These are phyloP conservation scores for Rotaria socialis DNA, from an alignment of 2,888 invertebrate species.

Conservation along the genomic window DNA sequence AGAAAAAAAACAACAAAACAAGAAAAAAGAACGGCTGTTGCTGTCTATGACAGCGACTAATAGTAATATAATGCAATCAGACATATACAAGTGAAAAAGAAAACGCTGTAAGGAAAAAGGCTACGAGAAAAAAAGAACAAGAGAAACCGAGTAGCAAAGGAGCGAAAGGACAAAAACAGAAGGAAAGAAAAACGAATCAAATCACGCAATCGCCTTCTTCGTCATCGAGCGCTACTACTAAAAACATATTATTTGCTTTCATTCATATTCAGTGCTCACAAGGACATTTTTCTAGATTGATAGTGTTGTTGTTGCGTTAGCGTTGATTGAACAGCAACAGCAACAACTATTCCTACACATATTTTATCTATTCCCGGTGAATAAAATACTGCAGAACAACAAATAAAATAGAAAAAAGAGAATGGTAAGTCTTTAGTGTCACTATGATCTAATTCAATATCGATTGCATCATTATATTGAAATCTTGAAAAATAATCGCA, in stretches of 20 bases:
- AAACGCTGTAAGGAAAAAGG: neutral
- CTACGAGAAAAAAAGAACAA: neutral
- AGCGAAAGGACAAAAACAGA: neutral
- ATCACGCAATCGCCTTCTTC: slow-evolving; percentile 8
- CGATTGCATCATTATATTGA: too few relatives aligned
- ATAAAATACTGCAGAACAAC: neutral
- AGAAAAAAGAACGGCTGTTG: neutral
- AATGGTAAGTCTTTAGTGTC: neutral
- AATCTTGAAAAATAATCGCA: too few relatives aligned
- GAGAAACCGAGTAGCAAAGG: neutral
- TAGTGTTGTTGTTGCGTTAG: neutral
- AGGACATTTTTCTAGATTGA: neutral
- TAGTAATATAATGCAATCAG: slow-evolving; percentile 19
- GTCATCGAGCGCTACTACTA: neutral
- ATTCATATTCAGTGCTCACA: neutral
- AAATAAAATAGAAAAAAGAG: neutral
- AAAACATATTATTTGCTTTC: slow-evolving; percentile 14
- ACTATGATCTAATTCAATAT: neutral
- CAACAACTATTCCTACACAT: neutral
- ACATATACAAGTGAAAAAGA: neutral
- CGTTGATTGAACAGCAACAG: neutral
- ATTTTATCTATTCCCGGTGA: slow-evolving; percentile 16
- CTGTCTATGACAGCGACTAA: neutral
- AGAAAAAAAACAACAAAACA: slow-evolving; percentile 26
- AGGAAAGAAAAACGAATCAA: neutral